Conservation (phyloP, 2,888 invertebrate genomes). For the Oscheius onirici region DNA sequence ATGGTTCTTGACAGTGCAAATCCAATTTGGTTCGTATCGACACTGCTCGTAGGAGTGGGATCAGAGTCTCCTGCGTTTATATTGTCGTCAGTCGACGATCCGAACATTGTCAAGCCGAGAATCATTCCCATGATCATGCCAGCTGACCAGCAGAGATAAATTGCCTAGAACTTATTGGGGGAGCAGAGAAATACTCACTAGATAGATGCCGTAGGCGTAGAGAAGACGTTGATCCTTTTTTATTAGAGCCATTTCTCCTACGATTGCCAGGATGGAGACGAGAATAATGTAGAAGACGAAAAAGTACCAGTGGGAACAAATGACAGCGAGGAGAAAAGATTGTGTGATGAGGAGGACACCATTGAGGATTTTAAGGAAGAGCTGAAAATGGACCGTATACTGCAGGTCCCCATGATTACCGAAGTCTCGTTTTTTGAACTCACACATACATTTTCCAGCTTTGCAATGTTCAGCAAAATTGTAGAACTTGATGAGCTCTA, state of each 20-base stretch:
- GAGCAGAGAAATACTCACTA: background rate
- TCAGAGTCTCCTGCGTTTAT: background rate
- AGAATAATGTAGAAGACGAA: constrained; percentile 14
- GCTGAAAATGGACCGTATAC: background rate
- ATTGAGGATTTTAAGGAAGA: constrained; percentile 1
- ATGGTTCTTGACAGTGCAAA: background rate
- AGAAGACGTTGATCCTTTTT: constrained; percentile 3
- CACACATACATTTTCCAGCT: no score
- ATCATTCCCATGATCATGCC: constrained; percentile 12
- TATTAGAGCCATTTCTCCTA: background rate
- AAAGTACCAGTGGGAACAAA: background rate
- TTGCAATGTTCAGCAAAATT: no score
- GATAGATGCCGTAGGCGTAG: constrained; percentile 16
- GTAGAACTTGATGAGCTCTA: no score
- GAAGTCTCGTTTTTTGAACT: no score
- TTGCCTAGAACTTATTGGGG: background rate
- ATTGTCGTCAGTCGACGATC: background rate
- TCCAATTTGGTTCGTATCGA: background rate
- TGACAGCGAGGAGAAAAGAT: background rate
- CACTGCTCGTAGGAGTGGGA: background rate
- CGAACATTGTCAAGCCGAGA: background rate
- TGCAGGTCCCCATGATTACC: no score
- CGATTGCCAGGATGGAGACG: background rate
- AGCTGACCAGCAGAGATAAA: constrained; percentile 14
- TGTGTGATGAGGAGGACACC: background rate